Base-by-base conservation (phyloP, 2,888 invertebrate genomes). In the Bhutanitis thaidina region DNA sequence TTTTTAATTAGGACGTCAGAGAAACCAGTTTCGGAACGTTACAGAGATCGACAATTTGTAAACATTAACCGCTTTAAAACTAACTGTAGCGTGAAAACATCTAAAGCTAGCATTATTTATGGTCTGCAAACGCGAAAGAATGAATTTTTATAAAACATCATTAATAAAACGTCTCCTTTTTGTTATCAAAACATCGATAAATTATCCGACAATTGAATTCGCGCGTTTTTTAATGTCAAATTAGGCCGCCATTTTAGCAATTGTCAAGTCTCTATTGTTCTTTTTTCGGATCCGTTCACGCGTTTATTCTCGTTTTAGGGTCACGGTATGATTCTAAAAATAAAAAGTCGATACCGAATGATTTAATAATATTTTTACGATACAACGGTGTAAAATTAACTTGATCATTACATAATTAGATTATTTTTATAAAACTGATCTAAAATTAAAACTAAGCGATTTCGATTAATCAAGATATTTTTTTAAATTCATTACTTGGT, bases 141-240 rank as follows among this genome's bases (percentile, higher is more conserved):
- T 71, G 69, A 70, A 66, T 76, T 66, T 66, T 65, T 63, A 70
- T 60, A 71, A 73, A 74, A 71, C 69, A 76, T 80, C 80, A 86
- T 86, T 86, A 87, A 82, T 83, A 81, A 76, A 69, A 76, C 69
- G 68, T 59, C 59, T 53, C 53, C 62, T 58, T 71, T 70, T 68
- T 74, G 72, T 71, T 70, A 76, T 76, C 74, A 79, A 72, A 82
- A 85, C 82, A 82, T 81, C 84, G 63, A 88, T 87, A 87, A 85
- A 88, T 87, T 84, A 86, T 69, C 61, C 65, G 72, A 81, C 84
- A 85, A 86, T 84, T 79, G 78, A 78, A 80, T 79, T 80, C 72
- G 79, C 84, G 85, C 85, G 77, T 80, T 82, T 83, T 83, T 79
- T 72, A 80, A 82, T 81, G 84, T 86, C 87, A 86, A 84, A 87